Conservation (phyloP, 2,797 vertebrate species). For the Pampus argenteus region DNA sequence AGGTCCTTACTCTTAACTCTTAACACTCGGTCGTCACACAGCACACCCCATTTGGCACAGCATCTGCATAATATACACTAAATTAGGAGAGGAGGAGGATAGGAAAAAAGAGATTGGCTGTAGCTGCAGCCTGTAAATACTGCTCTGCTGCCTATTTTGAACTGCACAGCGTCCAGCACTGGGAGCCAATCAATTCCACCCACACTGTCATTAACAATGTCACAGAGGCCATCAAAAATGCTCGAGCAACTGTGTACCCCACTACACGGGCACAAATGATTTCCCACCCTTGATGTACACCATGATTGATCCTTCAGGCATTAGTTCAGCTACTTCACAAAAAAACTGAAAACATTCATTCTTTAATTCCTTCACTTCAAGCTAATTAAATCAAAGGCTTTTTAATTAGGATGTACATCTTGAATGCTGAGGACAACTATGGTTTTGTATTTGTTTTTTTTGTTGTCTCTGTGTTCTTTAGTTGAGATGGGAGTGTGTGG, state of each 20-base stretch:
- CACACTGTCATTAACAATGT: constrained; percentile 70
- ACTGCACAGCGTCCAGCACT: constrained; percentile 33
- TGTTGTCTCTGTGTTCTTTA: constrained; percentile 2
- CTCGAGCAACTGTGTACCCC: constrained; percentile 47
- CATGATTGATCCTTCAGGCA: constrained; percentile 40
- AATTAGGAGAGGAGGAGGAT: constrained; percentile 21
- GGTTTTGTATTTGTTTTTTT: background rate
- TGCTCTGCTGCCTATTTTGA: constrained; percentile 46
- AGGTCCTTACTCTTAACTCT: constrained; percentile 41
- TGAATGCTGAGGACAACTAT: constrained; percentile 14
- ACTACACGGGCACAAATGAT: constrained; percentile 55
- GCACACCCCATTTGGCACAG: constrained; percentile 3
- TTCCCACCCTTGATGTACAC: constrained; percentile 43
- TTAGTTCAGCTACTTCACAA: constrained; percentile 43
- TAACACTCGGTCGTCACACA: background rate
- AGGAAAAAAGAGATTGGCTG: constrained; percentile 18
- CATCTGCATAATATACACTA: constrained; percentile 26
- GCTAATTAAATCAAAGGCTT: constrained; percentile 32
- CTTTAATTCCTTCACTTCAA: constrained; percentile 19
- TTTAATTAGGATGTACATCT: constrained; percentile 33
- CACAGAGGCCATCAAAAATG: constrained; percentile 71
- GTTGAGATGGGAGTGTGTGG: constrained; percentile 22
- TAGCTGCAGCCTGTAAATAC: constrained; percentile 57
- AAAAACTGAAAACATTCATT: constrained; percentile 45
- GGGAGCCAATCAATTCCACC: constrained; percentile 68